Evolutionary conservation across 1,140 invertebrate genomes (phyloP).

Genomic region (roundworm (Caenorhabditis elegans)): DNA sequence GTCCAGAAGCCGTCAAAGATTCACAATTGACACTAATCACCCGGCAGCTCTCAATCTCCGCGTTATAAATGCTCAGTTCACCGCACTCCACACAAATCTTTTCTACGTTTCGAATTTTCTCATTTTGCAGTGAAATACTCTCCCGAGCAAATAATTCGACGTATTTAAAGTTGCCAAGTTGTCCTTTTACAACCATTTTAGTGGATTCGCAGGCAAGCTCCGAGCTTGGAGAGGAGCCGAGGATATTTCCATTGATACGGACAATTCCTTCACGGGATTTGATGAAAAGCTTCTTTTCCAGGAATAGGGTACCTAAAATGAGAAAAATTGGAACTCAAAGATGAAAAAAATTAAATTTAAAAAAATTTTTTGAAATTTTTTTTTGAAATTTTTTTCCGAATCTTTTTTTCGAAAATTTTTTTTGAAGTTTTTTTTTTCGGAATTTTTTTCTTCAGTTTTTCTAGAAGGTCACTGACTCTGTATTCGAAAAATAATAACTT

Average conservation of each 20-base stretch:
- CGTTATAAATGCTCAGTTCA: neutral
- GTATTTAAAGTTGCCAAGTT: slow-evolving; percentile 27
- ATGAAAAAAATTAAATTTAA: too few species aligned
- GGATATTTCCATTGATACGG: neutral
- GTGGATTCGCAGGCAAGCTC: neutral
- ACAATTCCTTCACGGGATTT: neutral
- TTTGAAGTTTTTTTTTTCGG: too few species aligned
- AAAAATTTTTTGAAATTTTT: too few species aligned
- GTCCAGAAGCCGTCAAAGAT: neutral
- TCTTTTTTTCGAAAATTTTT: too few species aligned
- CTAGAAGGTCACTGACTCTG: too few species aligned
- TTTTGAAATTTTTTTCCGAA: too few species aligned
- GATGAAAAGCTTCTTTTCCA: slow-evolving; percentile 30
- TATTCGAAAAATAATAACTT: too few species aligned
- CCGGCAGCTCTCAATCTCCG: neutral
- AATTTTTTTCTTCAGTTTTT: too few species aligned
- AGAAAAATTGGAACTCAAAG: too few species aligned
- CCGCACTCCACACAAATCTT: slow-evolving; percentile 8
- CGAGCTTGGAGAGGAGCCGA: slow-evolving; percentile 1
- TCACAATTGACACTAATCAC: slow-evolving; percentile 1
- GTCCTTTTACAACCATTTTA: neutral
- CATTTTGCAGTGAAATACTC: neutral
- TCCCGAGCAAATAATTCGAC: slow-evolving; percentile 28
- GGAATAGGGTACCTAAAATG: slow-evolving; percentile 19
- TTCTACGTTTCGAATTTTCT: neutral